Conservation (phyloP, 2,797 vertebrate genomes). For the Masticophis lateralis region DNA sequence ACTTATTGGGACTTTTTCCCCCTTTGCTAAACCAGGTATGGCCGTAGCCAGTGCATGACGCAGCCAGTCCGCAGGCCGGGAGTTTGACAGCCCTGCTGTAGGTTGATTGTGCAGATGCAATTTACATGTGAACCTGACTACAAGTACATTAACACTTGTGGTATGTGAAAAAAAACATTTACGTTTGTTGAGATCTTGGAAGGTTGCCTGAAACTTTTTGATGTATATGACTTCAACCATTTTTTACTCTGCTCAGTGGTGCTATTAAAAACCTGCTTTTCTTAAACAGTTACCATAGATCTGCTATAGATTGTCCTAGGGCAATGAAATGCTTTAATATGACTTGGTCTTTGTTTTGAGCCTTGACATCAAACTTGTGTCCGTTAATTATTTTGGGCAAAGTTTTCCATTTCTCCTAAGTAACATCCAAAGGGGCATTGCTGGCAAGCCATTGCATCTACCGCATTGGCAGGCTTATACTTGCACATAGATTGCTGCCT, state of each 20-base stretch:
- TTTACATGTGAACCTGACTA: not conserved
- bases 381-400: not conserved
- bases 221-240: not conserved
- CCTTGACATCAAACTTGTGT: not conserved
- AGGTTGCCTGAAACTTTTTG: not conserved
- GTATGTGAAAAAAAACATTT: not conserved
- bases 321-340: not conserved
- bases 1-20: too few species aligned
- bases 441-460: not conserved
- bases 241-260: not conserved
- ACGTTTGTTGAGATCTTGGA: not conserved
- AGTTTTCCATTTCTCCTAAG: not conserved
- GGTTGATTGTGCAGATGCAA: not conserved
- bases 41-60: too few species aligned
- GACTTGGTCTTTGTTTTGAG: not conserved
- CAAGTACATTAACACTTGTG: not conserved
- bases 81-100: not conserved
- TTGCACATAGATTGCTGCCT: not conserved
- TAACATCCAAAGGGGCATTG: not conserved
- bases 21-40: too few species aligned
- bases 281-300: not conserved
- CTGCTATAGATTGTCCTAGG: not conserved
- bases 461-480: not conserved
- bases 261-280: not conserved
- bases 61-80: fast-evolving